Evolutionary conservation across 2,113 vertebrate species (phyloP).

Genomic region (Engystomops pustulosus): DNA sequence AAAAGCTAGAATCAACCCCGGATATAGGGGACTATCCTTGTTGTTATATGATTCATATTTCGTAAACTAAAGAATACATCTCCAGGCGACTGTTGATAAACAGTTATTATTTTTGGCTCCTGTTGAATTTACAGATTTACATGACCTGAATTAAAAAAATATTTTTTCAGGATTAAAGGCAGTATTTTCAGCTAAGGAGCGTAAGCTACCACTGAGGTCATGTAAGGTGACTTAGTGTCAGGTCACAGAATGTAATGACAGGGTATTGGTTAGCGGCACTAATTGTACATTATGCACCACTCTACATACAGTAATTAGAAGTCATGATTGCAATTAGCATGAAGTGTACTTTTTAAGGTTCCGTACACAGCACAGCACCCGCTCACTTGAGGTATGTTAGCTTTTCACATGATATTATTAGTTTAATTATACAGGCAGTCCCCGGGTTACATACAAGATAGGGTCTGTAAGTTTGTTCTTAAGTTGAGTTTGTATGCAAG

Average conservation of each 20-base stretch:
- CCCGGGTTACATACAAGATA: too few relatives aligned
- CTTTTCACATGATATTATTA: too few relatives aligned
- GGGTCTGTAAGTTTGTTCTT: too few relatives aligned
- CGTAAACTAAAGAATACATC: not conserved
- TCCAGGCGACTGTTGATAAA: not conserved
- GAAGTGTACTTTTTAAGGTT: not conserved
- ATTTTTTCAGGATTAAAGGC: not conserved
- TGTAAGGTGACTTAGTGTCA: not conserved
- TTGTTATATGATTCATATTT: not conserved
- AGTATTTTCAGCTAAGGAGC: not conserved
- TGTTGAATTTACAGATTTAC: not conserved
- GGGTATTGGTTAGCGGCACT: not conserved
- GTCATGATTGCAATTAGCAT: not conserved
- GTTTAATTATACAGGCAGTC: too few relatives aligned
- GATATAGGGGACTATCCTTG: constrained; percentile 2
- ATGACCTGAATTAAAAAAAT: not conserved
- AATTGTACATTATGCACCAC: not conserved
- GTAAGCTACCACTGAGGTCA: not conserved
- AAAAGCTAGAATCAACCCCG: too few relatives aligned
- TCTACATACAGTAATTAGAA: not conserved
- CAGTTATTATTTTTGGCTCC: not conserved
- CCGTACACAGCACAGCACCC: not conserved
- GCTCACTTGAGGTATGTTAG: too few relatives aligned
- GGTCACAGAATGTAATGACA: not conserved
- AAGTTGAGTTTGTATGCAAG: too few relatives aligned